phyloP scores from a whole-genome alignment of 92 coral and sea anemone species.

The Epizoanthus ramosus region DNA sequence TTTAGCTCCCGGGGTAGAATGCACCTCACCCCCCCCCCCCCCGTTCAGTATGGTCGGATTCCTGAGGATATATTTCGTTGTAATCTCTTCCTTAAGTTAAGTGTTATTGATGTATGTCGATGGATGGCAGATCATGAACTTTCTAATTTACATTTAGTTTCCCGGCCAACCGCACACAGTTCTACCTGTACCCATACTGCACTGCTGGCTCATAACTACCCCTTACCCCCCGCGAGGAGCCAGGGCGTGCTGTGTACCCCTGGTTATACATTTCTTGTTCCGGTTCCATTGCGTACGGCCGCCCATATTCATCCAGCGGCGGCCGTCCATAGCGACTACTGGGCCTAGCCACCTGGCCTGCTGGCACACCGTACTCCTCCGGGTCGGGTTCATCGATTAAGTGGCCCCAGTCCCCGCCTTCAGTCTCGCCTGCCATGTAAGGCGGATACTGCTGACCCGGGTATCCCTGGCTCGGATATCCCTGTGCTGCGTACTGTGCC shows the following conservation, averaged over 20 bases:
- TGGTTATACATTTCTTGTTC: conserved; percentile 70
- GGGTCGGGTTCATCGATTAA: conserved; percentile 66
- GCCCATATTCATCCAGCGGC: conserved; percentile 77
- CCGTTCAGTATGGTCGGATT: no score
- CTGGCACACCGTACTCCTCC: conserved; percentile 55
- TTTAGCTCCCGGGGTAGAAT: no score
- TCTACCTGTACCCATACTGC: conserved; percentile 78
- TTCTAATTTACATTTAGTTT: no score
- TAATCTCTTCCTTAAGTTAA: no score
- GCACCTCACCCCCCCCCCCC: no score
- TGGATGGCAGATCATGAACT: no score
- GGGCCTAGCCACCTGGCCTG: conserved; percentile 79
- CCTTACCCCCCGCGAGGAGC: conserved; percentile 65
- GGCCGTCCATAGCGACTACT: conserved; percentile 87
- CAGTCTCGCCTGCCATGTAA: conserved; percentile 64
- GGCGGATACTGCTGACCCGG: conserved; percentile 62
- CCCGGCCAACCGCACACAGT: background rate
- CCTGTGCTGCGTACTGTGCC: conserved; percentile 61
- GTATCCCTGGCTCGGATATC: conserved; percentile 54
- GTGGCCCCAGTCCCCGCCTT: conserved; percentile 81
- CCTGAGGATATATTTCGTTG: no score
- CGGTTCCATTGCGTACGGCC: conserved; percentile 44
- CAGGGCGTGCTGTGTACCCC: conserved; percentile 66
- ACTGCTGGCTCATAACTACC: conserved; percentile 52
- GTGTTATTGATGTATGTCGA: no score